Evolutionary conservation across 2,888 invertebrate species (phyloP), one percentile per base, ranked within the genome.

Genomic region (Azorinus chamasolen): DNA sequence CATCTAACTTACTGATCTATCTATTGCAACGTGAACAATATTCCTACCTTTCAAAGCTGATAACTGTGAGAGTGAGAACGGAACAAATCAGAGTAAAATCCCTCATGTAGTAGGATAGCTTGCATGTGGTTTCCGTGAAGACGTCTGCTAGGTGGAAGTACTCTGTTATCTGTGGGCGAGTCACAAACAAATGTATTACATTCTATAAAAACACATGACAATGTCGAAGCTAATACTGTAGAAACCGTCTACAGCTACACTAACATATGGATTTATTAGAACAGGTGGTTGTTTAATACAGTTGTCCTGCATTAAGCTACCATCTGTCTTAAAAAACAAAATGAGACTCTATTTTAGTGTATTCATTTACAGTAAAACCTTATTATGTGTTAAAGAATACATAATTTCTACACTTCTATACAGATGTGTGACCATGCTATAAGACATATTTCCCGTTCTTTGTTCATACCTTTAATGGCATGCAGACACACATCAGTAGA

Each of bases 391-490:
- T 8, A 14, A 12, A 41, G n/a, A n/a, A n/a, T n/a, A n/a, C n/a
- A n/a, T n/a, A n/a, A n/a, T n/a, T n/a, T n/a, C n/a, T n/a, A n/a
- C n/a, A n/a, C n/a, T n/a, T n/a, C n/a, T n/a, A n/a, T n/a, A n/a
- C n/a, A n/a, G n/a, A n/a, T n/a, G n/a, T n/a, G n/a, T n/a, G n/a
- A n/a, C n/a, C n/a, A n/a, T n/a, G n/a, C n/a, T n/a, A n/a, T n/a
- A n/a, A n/a, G n/a, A n/a, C n/a, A n/a, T n/a, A n/a, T n/a, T n/a
- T n/a, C n/a, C n/a, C n/a, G n/a, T n/a, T n/a, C n/a, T n/a, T n/a
- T n/a, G n/a, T n/a, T n/a, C 41, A n/a, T 79, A 85, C 85, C 83
- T 80, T 85, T 2, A 85, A 14, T 18, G 85, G 85, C 54, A 83
- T 63, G 55, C 79, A 79, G 12, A 83, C 32, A 12, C 71, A 24